These are phyloP conservation scores for Nipponacmea schrenckii DNA, from an alignment of 2,888 invertebrate species.

Conservation along the genomic window DNA sequence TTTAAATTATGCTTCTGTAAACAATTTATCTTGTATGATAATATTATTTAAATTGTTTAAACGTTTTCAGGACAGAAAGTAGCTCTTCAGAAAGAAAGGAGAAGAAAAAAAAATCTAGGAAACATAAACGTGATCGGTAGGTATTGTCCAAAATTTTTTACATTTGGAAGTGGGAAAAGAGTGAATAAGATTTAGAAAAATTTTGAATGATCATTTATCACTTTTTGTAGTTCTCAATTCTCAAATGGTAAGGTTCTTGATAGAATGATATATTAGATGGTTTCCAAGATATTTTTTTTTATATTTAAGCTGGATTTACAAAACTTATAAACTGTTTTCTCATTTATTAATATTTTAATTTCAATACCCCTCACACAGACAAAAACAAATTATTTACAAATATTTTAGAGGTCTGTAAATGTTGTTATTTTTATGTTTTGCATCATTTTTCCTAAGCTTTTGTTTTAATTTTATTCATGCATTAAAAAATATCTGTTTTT, in stretches of 20 bases:
- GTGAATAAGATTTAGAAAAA: no score
- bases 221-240: no score
- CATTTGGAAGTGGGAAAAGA: no score
- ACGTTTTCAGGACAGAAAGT: slow-evolving; percentile 50
- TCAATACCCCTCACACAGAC: not conserved
- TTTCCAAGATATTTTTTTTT: not conserved
- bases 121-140: slow-evolving; percentile 58
- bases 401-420: not conserved
- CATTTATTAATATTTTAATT: not conserved
- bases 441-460: not conserved
- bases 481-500: slow-evolving; percentile 2
- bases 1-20: no score
- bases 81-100: slow-evolving; percentile 51
- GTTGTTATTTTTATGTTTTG: slow-evolving; percentile 1
- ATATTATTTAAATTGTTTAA: no score
- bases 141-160: slow-evolving; percentile 20
- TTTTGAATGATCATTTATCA: no score
- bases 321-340: not conserved
- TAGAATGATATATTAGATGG: no score
- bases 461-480: not conserved
- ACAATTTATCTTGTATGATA: no score
- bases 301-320: not conserved
- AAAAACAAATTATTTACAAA: not conserved
- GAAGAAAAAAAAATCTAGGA: slow-evolving; percentile 54
- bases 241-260: no score